A percentile compares a stretch with the other conserved stretches of the same genome.
Conservation (phyloP, 2,797 vertebrate species). For the Micromesistius poutassou region DNA sequence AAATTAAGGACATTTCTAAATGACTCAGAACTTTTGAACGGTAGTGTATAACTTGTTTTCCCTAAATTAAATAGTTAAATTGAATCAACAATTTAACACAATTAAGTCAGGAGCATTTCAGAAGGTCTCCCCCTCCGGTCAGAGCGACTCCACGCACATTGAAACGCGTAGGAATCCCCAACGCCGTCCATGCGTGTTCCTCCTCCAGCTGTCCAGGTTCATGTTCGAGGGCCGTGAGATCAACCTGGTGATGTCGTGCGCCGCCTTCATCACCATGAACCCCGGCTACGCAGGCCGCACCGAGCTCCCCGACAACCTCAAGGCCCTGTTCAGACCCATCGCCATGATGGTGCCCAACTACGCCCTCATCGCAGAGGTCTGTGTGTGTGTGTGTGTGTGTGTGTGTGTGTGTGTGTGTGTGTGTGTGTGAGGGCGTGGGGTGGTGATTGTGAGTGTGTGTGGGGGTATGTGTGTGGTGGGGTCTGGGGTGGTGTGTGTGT, state of each 20-base stretch:
- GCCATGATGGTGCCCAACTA: conserved; percentile 91
- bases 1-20: no score
- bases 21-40: no score
- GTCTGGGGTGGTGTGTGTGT: no score
- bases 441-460: neutral
- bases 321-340: conserved; percentile 85
- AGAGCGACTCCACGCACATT: no score
- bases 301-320: conserved; percentile 84
- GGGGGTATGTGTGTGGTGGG: neutral
- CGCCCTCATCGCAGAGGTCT: conserved; percentile 84
- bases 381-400: neutral
- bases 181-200: neutral
- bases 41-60: no score
- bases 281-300: conserved; percentile 86
- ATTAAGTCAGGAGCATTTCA: no score
- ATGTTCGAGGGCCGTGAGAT: conserved; percentile 86
- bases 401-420: neutral
- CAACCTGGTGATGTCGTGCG: conserved; percentile 83
- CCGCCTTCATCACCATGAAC: conserved; percentile 90
- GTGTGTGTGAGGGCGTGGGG: no score
- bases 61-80: no score
- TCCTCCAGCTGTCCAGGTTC: conserved; percentile 76
- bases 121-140: no score
- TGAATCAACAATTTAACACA: no score
- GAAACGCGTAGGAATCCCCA: no score